Base-by-base conservation (phyloP, 2,888 invertebrate genomes). In the Morinoia aosen region DNA sequence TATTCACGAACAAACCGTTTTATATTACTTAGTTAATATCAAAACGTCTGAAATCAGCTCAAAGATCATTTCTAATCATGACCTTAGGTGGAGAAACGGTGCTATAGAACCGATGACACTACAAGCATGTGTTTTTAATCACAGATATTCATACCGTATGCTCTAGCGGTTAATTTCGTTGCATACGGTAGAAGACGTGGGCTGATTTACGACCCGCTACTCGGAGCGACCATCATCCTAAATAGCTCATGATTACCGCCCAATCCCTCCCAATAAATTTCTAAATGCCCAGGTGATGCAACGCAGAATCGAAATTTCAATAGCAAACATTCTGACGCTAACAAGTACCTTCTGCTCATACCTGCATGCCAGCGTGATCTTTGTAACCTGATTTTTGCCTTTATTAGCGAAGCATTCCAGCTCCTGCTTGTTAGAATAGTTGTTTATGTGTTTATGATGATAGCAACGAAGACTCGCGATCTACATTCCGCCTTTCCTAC, bases 331-430 rank as follows among this genome's bases (percentile, higher is more conserved):
- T 33, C 25, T 76, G 76, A 33, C 76, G 16, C 25, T 19, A 12
- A 76, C 19, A 16, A 76, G 76, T 25, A 19, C 19, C 4, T 16
- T 61, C 16, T 61, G 2, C 61, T 61, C 61, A 19, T 61, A 76
- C 19, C 76, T 76, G 25, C 76, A 76, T 76, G 33, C 76, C 12
- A 25, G 76, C 19, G 25, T 16, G 76, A 33, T 76, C 25, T 25
- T 76, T 76, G 76, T 76, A 76, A 76, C 76, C 76, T 76, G 76
- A 76, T n/a, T n/a, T n/a, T n/a, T 14, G 76, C 76, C 76, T 76
- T 25, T 19, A 76, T 76, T 76, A 76, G 33, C 76, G 0, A 33
- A 25, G 7, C 76, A 76, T 76, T 76, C 76, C 76, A 33, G 25
- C 33, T 76, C 25, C 33, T 76, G 25, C 76, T 76, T 33, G 76